Evolutionary conservation across 2,888 invertebrate genomes (phyloP).

Genomic region (Aspidiotus destructor): DNA sequence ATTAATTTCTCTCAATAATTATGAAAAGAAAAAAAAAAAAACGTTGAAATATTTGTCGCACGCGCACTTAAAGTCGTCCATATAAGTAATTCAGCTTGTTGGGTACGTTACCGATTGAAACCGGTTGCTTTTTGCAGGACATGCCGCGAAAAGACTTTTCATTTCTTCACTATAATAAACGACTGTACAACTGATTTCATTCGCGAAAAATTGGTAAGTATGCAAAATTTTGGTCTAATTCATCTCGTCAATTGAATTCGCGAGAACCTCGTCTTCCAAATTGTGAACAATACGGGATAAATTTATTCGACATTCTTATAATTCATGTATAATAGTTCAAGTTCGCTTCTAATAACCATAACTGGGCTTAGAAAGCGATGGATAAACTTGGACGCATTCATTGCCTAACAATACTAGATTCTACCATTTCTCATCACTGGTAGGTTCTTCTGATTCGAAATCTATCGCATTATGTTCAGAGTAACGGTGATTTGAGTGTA

Average conservation of each 20-base stretch:
- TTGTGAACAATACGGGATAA: neutral
- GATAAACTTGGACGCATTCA: neutral
- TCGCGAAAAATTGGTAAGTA: neutral
- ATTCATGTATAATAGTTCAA: conserved; percentile 17
- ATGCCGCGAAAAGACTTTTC: no score
- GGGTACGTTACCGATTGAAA: no score
- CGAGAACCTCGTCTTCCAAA: neutral
- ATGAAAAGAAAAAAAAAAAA: neutral
- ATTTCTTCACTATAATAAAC: no score
- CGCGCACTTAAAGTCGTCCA: conserved; percentile 12
- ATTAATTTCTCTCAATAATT: conserved; percentile 28
- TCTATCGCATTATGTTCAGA: no score
- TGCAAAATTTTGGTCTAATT: neutral
- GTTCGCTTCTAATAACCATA: conserved; percentile 27
- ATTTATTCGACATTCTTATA: conserved; percentile 1
- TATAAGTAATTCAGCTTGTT: no score
- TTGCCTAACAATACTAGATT: neutral
- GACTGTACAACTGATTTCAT: no score
- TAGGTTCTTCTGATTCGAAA: no score
- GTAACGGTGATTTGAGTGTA: no score
- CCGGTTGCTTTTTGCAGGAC: no score
- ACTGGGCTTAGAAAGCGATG: conserved; percentile 19
- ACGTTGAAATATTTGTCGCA: conserved; percentile 10
- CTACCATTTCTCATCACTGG: neutral
- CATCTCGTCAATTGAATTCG: neutral